These are phyloP conservation scores for Drosophila elegans DNA, from an alignment of 1,140 invertebrate genomes.

Conservation along the genomic window DNA sequence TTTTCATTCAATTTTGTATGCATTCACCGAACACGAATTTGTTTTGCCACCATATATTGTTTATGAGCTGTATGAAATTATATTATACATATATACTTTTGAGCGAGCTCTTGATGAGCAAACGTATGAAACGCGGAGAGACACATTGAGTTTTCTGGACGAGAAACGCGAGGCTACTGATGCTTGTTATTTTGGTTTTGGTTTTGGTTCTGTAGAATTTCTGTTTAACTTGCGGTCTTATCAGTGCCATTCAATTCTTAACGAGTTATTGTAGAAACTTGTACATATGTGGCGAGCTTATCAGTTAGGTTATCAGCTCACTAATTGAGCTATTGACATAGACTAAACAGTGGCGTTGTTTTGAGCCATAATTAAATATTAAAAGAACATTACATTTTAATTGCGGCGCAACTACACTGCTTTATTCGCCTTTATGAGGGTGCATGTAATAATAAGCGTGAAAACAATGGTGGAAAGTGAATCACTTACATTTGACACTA, in stretches of 20 bases:
- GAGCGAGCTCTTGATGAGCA: slow-evolving; percentile 20
- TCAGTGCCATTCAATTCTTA: slow-evolving; percentile 32
- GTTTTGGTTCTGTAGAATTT: slow-evolving; percentile 5
- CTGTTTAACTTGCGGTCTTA: slow-evolving; percentile 27
- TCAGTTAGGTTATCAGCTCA: slow-evolving; percentile 5
- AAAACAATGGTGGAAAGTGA: slow-evolving; percentile 10
- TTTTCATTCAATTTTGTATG: background rate
- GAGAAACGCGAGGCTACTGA: slow-evolving; percentile 30
- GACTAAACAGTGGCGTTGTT: background rate
- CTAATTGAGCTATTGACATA: background rate
- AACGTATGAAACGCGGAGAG: slow-evolving; percentile 3
- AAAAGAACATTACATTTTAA: background rate
- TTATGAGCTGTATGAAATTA: background rate
- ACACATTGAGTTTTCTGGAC: slow-evolving; percentile 22
- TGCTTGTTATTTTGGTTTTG: slow-evolving; percentile 9
- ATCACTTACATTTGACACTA: background rate
- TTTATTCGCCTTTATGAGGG: slow-evolving; percentile 1
- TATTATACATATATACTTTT: slow-evolving; percentile 7
- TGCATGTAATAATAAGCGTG: background rate
- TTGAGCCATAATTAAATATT: background rate
- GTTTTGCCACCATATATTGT: background rate
- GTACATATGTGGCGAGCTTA: background rate
- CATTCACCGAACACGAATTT: too few species aligned
- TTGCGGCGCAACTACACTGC: background rate
- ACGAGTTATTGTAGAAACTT: background rate